phyloP scores from a whole-genome alignment of 35 echinoderm and acorn worm species.

The Stichopus chloronotus region DNA sequence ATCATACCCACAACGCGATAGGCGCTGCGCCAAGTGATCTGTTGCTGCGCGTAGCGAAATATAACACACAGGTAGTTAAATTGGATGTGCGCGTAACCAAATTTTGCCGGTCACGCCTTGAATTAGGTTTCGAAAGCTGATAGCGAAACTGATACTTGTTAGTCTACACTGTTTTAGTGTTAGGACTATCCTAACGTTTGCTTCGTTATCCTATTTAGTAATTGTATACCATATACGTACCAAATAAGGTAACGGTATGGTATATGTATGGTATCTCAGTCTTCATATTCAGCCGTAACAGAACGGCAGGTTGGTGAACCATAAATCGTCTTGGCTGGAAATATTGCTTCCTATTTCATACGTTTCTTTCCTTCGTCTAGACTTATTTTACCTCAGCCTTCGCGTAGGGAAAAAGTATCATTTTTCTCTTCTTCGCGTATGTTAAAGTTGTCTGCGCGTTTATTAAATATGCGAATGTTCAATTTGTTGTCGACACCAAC shows the following conservation, averaged over 20 bases:
- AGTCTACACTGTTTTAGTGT: no score
- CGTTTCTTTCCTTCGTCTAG: neutral
- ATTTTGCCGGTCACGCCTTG: neutral
- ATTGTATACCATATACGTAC: no score
- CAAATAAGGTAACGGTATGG: neutral
- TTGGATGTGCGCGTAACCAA: neutral
- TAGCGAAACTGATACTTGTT: no score
- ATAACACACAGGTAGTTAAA: neutral
- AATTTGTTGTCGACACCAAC: neutral
- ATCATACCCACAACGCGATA: neutral
- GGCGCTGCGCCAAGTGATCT: neutral
- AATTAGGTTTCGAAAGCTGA: no score
- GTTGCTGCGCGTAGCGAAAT: neutral
- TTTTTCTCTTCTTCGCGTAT: constrained; percentile 16
- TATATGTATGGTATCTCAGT: neutral
- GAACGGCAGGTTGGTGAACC: neutral
- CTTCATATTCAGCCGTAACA: neutral
- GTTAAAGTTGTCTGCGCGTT: neutral
- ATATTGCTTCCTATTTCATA: constrained; percentile 11
- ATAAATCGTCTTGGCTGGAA: neutral
- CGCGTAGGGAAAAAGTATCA: constrained; percentile 10
- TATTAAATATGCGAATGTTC: no score
- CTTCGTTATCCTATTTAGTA: no score
- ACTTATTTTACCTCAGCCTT: neutral
- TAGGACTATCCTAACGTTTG: no score